Evolutionary conservation across 2,888 invertebrate species (phyloP), one percentile per base, ranked within the genome.

Genomic region (Drosophila planitibia): DNA sequence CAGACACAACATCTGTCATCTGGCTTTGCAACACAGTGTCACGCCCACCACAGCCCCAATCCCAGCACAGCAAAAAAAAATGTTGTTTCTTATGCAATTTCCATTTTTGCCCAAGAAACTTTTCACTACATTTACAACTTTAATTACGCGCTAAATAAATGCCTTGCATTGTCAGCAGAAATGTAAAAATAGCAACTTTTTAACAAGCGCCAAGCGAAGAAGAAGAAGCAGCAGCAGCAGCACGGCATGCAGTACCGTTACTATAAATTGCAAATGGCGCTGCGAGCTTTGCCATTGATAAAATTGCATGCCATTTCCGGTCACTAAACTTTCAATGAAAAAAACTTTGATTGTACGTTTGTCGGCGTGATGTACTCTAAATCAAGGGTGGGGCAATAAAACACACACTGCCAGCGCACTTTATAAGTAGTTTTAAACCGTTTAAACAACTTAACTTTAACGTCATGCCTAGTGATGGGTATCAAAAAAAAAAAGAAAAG

Each of bases 241-340:
- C 10, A 51, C 32, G 55, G 22, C 35, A 25, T 54, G n/a, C 25
- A 30, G 35, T 41, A 63, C 39, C 39, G 51, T 60, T 70, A 70
- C 70, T 32, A 53, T 28, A 67, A 69, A 37, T 35, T 28, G 22
- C 47, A 35, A 33, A 49, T 33, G 32, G 37, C 53, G 44, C n/a
- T 62, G 54, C 60, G 32, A 55, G 35, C 55, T 37, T 51, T 37
- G 70, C 67, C 82, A 78, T 80, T 87, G 90, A 87, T 90, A 85
- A 88, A 90, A 88, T 78, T 88, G 89, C 81, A 85, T 81, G 89
- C 83, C 90, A 83, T 85, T 85, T 85, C 89, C 90, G 85, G 85
- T 90, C 89, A 85, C 72, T 81, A 90, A 85, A 85, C 85, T 85
- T 88, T 76, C 70, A 73, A 82, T 88, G 78, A 44, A 63, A 63